Base-by-base conservation (phyloP, 1,140 invertebrate species). In the Drosophila malerkotliana region DNA sequence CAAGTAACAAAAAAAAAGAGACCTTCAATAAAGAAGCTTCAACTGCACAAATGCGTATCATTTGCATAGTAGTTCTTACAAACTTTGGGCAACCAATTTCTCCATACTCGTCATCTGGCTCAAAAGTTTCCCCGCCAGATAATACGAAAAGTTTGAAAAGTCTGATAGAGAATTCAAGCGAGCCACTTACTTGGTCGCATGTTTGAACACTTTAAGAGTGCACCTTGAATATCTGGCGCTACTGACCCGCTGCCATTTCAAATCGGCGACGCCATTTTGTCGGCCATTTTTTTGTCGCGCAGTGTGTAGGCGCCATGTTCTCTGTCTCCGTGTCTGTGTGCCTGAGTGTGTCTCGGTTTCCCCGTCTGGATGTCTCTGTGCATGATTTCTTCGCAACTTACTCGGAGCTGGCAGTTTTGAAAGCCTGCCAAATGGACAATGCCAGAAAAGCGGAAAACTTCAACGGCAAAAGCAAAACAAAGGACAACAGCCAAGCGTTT, bases 341-440 rank as follows among this genome's bases (percentile, higher is more conserved):
- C 2, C 54, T 79, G 60, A 21, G 34, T 8, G 24, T 41, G 32
- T 26, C 30, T 39, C n/a, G 7, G 47, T 24, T 32, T 51, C 45
- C 48, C 30, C 45, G 44, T 49, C 41, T 60, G 52, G 48, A 53
- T 64, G 52, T 76, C 59, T 51, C 60, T 72, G 64, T 52, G 56
- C 66, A 64, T 75, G 75, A 77, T 73, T 77, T 77, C 69, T 73
- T 72, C 39, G 53, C 66, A 41, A 56, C 37, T 72, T 67, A 59
- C 59, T 52, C 39, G 51, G 21, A 49, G 52, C 63, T 79, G 75
- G 58, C 74, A 77, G 21, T 82, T 83, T 81, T 85, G 81, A 85
- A 78, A 71, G 74, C 48, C 82, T 85, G 81, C 81, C 81, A 85
- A 85, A 71, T 71, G 72, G 61, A 60, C 80, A 59, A 62, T 62